Percentiles rank a stretch among this genome's conserved stretches.
Evolutionary conservation across 2,888 invertebrate species (phyloP).

Genomic region (Hesperia comma): DNA sequence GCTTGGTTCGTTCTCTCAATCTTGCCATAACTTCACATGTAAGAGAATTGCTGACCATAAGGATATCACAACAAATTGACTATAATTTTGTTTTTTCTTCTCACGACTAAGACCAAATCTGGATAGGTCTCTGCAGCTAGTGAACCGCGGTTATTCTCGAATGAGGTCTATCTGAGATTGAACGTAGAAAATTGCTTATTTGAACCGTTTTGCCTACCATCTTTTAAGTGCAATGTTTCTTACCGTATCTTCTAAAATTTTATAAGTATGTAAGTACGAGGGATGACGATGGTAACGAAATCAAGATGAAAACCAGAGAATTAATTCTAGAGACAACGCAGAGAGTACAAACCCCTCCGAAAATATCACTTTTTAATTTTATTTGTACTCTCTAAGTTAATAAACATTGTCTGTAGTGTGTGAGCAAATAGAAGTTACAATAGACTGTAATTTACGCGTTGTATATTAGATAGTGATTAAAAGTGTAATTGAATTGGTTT

Average conservation of each 20-base stretch:
- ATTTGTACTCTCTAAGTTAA: too few species aligned
- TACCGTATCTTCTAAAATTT: slow-evolving; percentile 35
- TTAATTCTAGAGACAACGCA: too few species aligned
- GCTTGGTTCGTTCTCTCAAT: slow-evolving; percentile 47
- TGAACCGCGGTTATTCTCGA: slow-evolving; percentile 68
- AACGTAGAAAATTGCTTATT: slow-evolving; percentile 71
- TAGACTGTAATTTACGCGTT: too few species aligned
- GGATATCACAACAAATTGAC: slow-evolving; percentile 79
- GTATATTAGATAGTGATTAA: too few species aligned
- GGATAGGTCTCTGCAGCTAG: slow-evolving; percentile 58
- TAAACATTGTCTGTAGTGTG: too few species aligned
- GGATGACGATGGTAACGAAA: too few species aligned
- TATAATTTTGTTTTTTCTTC: slow-evolving; percentile 79
- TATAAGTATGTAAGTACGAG: too few species aligned
- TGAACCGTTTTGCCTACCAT: slow-evolving; percentile 60
- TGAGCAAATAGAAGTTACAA: too few species aligned
- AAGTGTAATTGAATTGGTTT: too few species aligned
- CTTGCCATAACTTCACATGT: slow-evolving; percentile 62
- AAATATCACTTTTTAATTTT: too few species aligned
- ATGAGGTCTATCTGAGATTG: slow-evolving; percentile 52
- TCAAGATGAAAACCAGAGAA: too few species aligned
- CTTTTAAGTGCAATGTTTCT: slow-evolving; percentile 34
- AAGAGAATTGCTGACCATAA: slow-evolving; percentile 75
- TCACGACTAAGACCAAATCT: slow-evolving; percentile 76
- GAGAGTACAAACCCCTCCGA: too few species aligned